Base-by-base conservation (phyloP, 2,888 invertebrate species). In the Drosophila nr. perissopoda region DNA sequence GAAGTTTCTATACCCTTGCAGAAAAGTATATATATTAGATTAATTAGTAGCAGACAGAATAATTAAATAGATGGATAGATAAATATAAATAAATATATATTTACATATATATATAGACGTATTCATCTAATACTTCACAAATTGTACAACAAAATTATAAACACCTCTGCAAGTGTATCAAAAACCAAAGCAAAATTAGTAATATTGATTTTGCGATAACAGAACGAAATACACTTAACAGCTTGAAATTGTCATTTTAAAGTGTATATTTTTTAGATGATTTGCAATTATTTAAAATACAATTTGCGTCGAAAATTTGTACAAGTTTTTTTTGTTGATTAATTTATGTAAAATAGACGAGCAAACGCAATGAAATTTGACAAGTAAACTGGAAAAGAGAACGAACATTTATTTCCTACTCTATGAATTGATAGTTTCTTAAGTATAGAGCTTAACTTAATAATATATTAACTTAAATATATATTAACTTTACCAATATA, bases 131-230 rank as follows among this genome's bases (percentile, higher is more conserved):
- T 16, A 7, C 1, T 16, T 25, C 25, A 27, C 46, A 16, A 25
- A 46, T 46, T 25, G 25, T 21, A 46, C 25, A 25, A 46, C 16
- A 46, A 46, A 25, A 46, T 46, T 25, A 16, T 8, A 25, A 46
- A 8, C 8, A 8, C 4, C 46, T 16, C 13, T 1, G 8, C 27
- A 25, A 46, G 46, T 46, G 46, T 46, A 25, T 46, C 21, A 62
- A 74, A 73, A 69, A 59, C 60, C 74, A 76, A 79, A 81, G 88
- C 82, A 81, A 84, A 85, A 89, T 89, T 82, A 89, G 72, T 82
- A 75, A 71, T 89, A 85, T 85, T 85, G 85, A 85, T 85, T 85
- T 88, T 85, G 69, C 86, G 71, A 70, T 72, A 58, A 16, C 58
- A 38, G 33, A 34, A 21, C 31, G 25, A 52, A 61, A 25, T 57